Evolutionary conservation across 2,888 invertebrate genomes (phyloP), one percentile per base, ranked within the genome.

Genomic region (Spodoptera picta): DNA sequence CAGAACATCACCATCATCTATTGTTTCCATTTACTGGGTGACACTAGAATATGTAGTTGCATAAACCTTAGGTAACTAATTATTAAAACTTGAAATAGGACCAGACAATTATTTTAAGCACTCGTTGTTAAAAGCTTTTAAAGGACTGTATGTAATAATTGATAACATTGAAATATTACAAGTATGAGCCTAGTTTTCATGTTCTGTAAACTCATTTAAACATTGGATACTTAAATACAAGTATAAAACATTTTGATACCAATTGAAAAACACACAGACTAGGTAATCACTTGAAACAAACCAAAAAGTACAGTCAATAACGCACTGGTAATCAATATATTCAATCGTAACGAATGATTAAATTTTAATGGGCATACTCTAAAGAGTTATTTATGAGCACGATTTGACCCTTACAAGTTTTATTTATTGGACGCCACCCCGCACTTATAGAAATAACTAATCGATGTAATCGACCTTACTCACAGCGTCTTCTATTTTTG

Each of bases 361-460:
- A 87, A 88, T 86, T 89, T 89, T 89, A 90, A 90, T 90, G 81
- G 88, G 80, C 75, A 84, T 85, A 86, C 86, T 86, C 83, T 82
- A 82, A 63, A 23, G 80, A 77, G 79, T 83, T 86, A 89, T 90
- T 90, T 89, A 90, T 82, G 87, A 82, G 75, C 83, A 73, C 83
- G 78, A 82, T 84, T 81, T 85, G 76, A 87, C 86, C 87, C 87
- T 87, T 86, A 87, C 87, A 77, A 81, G 75, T 69, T 80, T 84
- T 83, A 88, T 87, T 87, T 87, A 89, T 87, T 81, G 69, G 79
- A 79, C 80, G 75, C 81, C 83, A 81, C 47, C 63, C 75, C 69
- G 65, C 65, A 60, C 52, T 71, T 65, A 77, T 52, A 65, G 14
- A 62, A 54, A 57, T 62, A 74, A 77, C 55, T 62, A 73, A 71